phyloP scores from a whole-genome alignment of 2,797 vertebrate species.

The Ptychobarbus kaznakovi region DNA sequence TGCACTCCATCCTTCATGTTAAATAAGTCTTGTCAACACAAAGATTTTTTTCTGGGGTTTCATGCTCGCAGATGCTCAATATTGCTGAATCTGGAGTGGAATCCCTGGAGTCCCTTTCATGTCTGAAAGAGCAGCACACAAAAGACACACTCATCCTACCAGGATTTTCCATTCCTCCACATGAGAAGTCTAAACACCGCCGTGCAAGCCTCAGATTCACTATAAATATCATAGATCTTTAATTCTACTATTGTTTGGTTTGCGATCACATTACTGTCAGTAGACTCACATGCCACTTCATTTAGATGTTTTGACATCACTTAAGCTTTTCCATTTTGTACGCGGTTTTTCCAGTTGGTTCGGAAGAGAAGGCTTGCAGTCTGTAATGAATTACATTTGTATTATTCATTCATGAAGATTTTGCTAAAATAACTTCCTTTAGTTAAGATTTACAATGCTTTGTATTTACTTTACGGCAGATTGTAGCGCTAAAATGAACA shows the following conservation, averaged over 20 bases:
- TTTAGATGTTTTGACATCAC: conserved; percentile 39
- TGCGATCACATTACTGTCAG: conserved; percentile 53
- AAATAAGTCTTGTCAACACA: conserved; percentile 47
- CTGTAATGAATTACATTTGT: conserved; percentile 42
- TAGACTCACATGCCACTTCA: conserved; percentile 12
- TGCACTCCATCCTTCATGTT: conserved; percentile 29
- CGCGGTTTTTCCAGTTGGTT: conserved; percentile 33
- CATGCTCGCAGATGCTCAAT: conserved; percentile 38
- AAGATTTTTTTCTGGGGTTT: conserved; percentile 32
- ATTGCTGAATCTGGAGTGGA: conserved; percentile 31
- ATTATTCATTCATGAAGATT: conserved; percentile 21
- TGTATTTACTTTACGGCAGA: conserved; percentile 1
- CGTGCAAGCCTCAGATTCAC: conserved; percentile 16
- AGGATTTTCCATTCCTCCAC: conserved; percentile 36
- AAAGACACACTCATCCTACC: conserved; percentile 16
- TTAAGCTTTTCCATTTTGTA: conserved; percentile 38
- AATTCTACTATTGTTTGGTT: conserved; percentile 41
- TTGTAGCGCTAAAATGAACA: background rate
- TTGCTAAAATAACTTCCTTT: conserved; percentile 31
- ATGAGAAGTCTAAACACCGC: conserved; percentile 35
- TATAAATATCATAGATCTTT: conserved; percentile 34
- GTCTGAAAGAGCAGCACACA: conserved; percentile 27
- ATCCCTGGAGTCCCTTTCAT: conserved; percentile 25
- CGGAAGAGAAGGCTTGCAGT: conserved; percentile 22
- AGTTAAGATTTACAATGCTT: conserved; percentile 14